phyloP scores from a whole-genome alignment of 2,797 vertebrate genomes.

The Lophius americanus region DNA sequence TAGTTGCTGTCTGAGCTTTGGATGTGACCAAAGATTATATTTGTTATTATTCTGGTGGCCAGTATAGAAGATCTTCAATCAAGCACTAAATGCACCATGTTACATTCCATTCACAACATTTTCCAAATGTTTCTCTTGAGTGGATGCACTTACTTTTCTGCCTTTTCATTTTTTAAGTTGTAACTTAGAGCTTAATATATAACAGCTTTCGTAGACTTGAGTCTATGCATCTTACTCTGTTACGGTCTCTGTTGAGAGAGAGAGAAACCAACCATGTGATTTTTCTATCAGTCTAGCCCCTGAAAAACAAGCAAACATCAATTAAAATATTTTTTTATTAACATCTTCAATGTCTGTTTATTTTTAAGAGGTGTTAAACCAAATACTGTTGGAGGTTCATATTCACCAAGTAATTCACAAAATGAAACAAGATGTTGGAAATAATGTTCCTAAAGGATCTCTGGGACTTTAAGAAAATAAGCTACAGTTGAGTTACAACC shows the following conservation, averaged over 20 bases:
- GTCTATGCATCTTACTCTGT: slow-evolving; percentile 18
- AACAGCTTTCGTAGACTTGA: background rate
- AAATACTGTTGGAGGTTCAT: background rate
- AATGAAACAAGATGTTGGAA: too few species aligned
- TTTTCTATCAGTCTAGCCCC: slow-evolving; percentile 52
- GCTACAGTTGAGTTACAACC: too few species aligned
- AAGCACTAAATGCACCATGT: background rate
- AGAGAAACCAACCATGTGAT: slow-evolving; percentile 16
- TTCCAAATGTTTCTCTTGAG: slow-evolving; percentile 8
- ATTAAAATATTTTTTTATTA: slow-evolving; percentile 7
- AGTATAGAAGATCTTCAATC: background rate
- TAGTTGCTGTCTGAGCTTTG: background rate
- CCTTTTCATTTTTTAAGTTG: slow-evolving; percentile 2
- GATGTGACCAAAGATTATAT: background rate
- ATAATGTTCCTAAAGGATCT: too few species aligned
- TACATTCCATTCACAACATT: slow-evolving; percentile 25
- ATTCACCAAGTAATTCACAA: too few species aligned
- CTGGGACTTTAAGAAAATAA: too few species aligned
- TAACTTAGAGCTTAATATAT: slow-evolving; percentile 1
- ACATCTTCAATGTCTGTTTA: background rate
- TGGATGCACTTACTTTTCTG: background rate
- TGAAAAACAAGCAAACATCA: slow-evolving; percentile 45
- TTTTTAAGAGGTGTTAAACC: background rate
- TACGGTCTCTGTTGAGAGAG: background rate
- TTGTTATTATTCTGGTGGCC: background rate